These are phyloP conservation scores for Cromileptes altivelis DNA, from an alignment of 2,113 vertebrate species.

Conservation along the genomic window DNA sequence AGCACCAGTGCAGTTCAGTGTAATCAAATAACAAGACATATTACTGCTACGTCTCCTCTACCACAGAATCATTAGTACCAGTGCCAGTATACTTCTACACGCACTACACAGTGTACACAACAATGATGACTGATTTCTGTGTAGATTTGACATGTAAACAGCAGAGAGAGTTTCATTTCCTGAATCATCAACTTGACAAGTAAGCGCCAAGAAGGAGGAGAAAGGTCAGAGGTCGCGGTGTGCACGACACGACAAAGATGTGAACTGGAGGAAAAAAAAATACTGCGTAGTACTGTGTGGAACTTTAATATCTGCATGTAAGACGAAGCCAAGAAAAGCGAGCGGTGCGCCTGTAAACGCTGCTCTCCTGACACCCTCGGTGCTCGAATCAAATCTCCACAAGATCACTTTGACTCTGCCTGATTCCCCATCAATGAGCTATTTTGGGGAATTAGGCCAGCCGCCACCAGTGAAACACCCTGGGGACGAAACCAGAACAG, in stretches of 20 bases:
- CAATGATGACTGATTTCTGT: not conserved
- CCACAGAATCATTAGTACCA: not conserved
- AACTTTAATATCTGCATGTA: constrained; percentile 19
- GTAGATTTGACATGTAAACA: not conserved
- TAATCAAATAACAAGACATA: too few relatives aligned
- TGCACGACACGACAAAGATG: not conserved
- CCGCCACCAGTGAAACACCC: constrained; percentile 56
- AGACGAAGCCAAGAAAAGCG: not conserved
- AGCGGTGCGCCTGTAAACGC: not conserved
- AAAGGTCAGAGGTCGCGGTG: constrained; percentile 12
- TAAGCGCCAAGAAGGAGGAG: not conserved
- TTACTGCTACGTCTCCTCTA: too few relatives aligned
- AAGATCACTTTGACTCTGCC: constrained; percentile 14
- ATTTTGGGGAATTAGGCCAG: constrained; percentile 77
- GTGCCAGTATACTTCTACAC: not conserved
- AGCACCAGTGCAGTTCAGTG: too few relatives aligned
- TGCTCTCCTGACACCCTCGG: constrained; percentile 1
- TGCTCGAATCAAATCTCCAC: constrained; percentile 29
- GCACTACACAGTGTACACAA: not conserved
- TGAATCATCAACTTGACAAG: not conserved
- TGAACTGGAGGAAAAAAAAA: not conserved
- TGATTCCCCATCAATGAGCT: constrained; percentile 62
- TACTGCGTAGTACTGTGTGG: not conserved
- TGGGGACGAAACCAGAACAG: constrained; percentile 49
- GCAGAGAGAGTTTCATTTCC: not conserved